These are phyloP conservation scores for Hippopotamus amphibius DNA, from an alignment of 2,113 vertebrate species.

Conservation along the genomic window DNA sequence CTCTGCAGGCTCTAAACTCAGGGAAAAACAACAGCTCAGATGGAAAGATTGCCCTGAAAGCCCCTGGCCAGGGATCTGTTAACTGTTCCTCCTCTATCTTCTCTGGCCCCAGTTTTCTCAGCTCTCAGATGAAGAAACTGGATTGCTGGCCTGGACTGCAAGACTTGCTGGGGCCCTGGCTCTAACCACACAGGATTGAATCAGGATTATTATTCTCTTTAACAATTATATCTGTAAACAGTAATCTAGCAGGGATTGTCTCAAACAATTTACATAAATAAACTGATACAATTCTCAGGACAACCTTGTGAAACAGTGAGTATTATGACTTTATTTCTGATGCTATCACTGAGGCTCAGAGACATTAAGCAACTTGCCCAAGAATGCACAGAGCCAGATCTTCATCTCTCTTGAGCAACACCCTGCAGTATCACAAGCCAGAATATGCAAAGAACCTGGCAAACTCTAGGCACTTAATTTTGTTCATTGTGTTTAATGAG, in stretches of 20 bases:
- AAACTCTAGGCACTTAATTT: background rate
- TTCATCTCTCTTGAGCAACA: background rate
- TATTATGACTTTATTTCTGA: background rate
- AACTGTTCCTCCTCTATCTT: background rate
- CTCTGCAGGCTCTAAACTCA: background rate
- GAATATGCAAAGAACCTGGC: background rate
- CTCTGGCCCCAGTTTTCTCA: background rate
- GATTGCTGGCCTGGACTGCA: background rate
- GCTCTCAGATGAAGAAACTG: background rate
- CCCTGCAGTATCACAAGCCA: background rate
- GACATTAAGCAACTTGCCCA: constrained; percentile 21
- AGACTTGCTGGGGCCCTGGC: background rate
- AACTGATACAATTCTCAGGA: background rate
- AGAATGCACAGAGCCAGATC: background rate
- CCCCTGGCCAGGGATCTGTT: background rate
- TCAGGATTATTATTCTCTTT: background rate
- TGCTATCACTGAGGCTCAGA: background rate
- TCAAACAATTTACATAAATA: constrained; percentile 8
- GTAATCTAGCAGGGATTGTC: background rate
- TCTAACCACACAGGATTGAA: background rate
- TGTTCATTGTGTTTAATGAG: background rate
- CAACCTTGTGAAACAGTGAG: background rate
- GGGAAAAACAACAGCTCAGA: background rate
- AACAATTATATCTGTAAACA: background rate
- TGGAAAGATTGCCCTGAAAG: background rate